These are phyloP conservation scores for Streptopelia turtur DNA, from an alignment of 2,797 vertebrate species.

Conservation along the genomic window DNA sequence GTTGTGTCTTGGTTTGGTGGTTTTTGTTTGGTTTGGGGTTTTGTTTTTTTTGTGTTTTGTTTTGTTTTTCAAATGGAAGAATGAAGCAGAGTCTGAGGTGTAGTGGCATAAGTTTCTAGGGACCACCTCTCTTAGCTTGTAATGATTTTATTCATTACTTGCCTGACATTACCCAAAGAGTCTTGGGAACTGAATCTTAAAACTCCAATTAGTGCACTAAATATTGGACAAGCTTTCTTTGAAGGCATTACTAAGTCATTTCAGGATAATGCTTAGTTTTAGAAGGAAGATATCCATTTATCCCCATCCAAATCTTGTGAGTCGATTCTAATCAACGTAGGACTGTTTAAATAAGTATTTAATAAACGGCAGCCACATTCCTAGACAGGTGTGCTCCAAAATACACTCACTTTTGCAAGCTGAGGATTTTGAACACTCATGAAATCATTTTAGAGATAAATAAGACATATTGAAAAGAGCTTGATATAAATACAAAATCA, in stretches of 20 bases:
- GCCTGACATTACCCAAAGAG: background rate
- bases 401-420: background rate
- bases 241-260: background rate
- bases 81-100: background rate
- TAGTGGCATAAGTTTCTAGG: background rate
- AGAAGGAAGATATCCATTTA: background rate
- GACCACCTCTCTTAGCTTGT: background rate
- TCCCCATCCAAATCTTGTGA: background rate
- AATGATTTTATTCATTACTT: background rate
- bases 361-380: background rate
- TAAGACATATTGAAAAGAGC: background rate
- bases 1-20: background rate
- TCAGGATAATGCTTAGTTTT: background rate
- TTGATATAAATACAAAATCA: background rate
- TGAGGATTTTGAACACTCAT: background rate
- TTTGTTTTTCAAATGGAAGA: background rate
- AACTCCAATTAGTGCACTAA: background rate
- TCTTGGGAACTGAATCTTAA: background rate
- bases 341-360: background rate
- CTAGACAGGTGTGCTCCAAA: background rate
- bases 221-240: background rate
- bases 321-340: background rate
- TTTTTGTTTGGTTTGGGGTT: too few species aligned
- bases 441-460: background rate
- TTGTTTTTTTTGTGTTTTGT: too few species aligned